Evolutionary conservation across 2,888 invertebrate genomes (phyloP).

Genomic region (Campoletis raptor): DNA sequence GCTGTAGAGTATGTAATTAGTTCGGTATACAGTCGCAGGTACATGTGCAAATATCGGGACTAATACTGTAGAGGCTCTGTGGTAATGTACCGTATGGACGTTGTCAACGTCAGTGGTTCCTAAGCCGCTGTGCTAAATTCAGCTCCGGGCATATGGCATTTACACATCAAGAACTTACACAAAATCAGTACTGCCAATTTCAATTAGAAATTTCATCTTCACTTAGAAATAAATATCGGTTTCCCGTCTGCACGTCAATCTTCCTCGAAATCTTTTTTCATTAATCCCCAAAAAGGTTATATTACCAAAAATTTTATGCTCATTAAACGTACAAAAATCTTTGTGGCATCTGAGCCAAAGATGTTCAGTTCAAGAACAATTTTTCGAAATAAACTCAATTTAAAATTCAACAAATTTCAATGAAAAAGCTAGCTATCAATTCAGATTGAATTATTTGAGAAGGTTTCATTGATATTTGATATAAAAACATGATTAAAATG

Average conservation of each 20-base stretch:
- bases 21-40: slow-evolving; percentile 23
- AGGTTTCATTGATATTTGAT: too few relatives aligned
- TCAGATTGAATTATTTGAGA: too few relatives aligned
- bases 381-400: too few relatives aligned
- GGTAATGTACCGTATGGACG: slow-evolving; percentile 47
- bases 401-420: too few relatives aligned
- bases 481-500: too few relatives aligned
- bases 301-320: background rate
- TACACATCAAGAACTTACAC: slow-evolving; percentile 4
- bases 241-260: background rate
- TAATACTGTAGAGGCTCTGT: slow-evolving; percentile 23
- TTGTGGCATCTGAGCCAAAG: too few relatives aligned
- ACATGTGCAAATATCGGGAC: slow-evolving; percentile 1
- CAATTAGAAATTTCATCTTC: background rate
- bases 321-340: too few relatives aligned
- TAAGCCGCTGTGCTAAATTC: slow-evolving; percentile 49
- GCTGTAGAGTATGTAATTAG: slow-evolving; percentile 40
- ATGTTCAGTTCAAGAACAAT: too few relatives aligned
- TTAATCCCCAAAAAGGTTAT: background rate
- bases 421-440: too few relatives aligned
- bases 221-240: background rate
- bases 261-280: background rate
- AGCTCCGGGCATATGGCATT: slow-evolving; percentile 52
- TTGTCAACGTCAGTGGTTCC: slow-evolving; percentile 43
- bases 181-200: background rate